Conservation (phyloP, 2,797 vertebrate genomes). For the Dendrocincla fuliginosa region DNA sequence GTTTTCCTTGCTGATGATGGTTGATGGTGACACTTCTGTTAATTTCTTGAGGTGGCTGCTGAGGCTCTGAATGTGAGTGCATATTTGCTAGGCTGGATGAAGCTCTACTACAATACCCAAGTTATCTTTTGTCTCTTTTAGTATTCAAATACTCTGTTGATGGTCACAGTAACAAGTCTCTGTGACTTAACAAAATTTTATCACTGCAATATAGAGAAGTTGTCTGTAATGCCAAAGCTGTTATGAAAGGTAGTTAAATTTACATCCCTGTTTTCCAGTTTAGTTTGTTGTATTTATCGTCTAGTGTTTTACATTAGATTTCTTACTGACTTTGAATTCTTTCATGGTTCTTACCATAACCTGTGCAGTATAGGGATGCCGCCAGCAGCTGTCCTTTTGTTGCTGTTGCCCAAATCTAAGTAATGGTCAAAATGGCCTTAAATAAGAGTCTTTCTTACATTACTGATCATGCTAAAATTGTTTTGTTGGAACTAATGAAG, state of each 20-base stretch:
- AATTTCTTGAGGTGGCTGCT: background rate
- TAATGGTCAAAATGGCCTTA: background rate
- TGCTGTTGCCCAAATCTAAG: background rate
- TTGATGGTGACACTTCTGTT: background rate
- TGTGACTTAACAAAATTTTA: background rate
- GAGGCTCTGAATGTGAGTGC: background rate
- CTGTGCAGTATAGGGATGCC: background rate
- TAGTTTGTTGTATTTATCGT: background rate
- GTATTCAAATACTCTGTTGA: background rate
- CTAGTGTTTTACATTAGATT: background rate
- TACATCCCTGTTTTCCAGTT: background rate
- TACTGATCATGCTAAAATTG: background rate
- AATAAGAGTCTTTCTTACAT: background rate
- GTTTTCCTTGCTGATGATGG: background rate
- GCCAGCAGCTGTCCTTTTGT: background rate
- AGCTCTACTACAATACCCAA: background rate
- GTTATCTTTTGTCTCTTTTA: background rate
- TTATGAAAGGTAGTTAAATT: background rate
- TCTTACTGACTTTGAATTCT: background rate
- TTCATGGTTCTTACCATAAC: background rate
- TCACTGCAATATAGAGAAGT: background rate
- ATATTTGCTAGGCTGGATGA: background rate
- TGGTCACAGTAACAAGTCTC: background rate
- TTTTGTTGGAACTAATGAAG: background rate
- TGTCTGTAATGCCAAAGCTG: background rate